These are phyloP conservation scores for Drosophila peninsularis DNA, from an alignment of 2,888 invertebrate genomes.

Conservation along the genomic window DNA sequence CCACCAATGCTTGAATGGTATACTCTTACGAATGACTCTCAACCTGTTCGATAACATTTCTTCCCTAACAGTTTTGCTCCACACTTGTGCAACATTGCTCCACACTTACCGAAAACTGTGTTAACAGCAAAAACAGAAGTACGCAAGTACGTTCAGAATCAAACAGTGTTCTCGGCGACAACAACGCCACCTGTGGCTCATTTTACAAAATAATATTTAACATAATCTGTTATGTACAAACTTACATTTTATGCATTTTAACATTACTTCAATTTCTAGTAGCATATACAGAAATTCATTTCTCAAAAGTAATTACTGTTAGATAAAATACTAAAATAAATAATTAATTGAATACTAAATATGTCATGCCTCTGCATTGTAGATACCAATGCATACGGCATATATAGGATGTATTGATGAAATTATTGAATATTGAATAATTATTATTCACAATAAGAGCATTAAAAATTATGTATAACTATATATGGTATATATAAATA, in stretches of 20 bases:
- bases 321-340: too few relatives aligned
- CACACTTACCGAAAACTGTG: conserved; percentile 34
- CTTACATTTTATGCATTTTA: not conserved
- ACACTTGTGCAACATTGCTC: conserved; percentile 28
- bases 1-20: conserved; percentile 14
- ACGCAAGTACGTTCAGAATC: not conserved
- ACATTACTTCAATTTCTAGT: not conserved
- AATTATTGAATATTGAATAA: too few relatives aligned
- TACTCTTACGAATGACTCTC: conserved; percentile 30
- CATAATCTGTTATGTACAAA: not conserved
- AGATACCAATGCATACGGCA: too few relatives aligned
- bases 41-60: conserved; percentile 4
- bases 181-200: conserved; percentile 10
- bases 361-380: too few relatives aligned
- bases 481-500: too few relatives aligned
- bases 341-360: too few relatives aligned
- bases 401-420: too few relatives aligned
- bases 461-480: too few relatives aligned
- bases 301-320: too few relatives aligned
- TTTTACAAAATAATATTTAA: not conserved
- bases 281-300: not conserved
- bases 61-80: conserved; percentile 28
- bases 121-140: too few relatives aligned
- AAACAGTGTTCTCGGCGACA: not conserved
- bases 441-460: too few relatives aligned